phyloP scores from a whole-genome alignment of 2,888 invertebrate genomes.

The Chalcis sispes region DNA sequence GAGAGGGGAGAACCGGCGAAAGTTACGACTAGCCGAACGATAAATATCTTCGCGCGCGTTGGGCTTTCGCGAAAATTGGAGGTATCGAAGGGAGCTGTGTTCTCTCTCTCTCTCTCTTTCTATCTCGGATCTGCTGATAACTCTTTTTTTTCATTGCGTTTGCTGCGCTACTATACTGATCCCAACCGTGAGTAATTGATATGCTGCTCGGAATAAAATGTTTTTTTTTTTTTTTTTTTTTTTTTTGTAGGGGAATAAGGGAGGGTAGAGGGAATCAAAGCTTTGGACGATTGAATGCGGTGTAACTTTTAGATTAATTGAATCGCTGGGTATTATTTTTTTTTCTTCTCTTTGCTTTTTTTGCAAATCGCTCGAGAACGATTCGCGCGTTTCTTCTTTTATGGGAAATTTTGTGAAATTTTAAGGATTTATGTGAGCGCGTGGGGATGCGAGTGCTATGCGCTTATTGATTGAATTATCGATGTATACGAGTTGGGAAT shows the following conservation, averaged over 20 bases:
- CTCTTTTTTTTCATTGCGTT: constrained; percentile 5
- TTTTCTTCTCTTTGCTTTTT: too few relatives aligned
- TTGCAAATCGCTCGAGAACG: too few relatives aligned
- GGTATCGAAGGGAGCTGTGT: constrained; percentile 32
- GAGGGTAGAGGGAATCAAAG: not conserved
- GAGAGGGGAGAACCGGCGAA: not conserved
- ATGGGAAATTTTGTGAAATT: too few relatives aligned
- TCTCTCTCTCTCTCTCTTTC: too few relatives aligned
- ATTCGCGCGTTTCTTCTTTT: too few relatives aligned
- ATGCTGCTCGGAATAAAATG: not conserved
- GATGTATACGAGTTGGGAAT: too few relatives aligned
- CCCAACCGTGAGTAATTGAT: constrained; percentile 2
- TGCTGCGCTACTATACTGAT: too few relatives aligned
- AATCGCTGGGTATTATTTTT: too few relatives aligned
- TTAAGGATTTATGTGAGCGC: too few relatives aligned
- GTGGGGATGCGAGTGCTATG: too few relatives aligned
- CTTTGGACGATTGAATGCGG: not conserved
- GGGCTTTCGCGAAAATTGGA: constrained; percentile 47
- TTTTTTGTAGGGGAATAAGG: not conserved
- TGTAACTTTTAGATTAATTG: not conserved
- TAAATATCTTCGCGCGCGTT: constrained; percentile 52
- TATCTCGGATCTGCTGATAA: too few relatives aligned
- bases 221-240: not conserved
- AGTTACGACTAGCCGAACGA: constrained; percentile 51
- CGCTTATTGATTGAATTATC: too few relatives aligned